Conservation (phyloP, 1,140 invertebrate species). For the Drosophila kepulauana region DNA sequence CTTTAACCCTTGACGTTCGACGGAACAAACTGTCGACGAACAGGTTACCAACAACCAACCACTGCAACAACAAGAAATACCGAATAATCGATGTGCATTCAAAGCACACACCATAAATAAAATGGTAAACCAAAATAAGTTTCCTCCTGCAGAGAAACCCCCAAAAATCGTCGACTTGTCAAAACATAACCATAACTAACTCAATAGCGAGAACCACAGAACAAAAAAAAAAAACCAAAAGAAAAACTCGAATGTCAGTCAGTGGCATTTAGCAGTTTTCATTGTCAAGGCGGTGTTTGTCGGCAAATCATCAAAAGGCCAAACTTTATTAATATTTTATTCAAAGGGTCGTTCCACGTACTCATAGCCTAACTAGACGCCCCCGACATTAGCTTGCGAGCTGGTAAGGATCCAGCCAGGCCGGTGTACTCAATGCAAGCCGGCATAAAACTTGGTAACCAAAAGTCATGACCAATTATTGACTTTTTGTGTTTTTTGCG, state of each 20-base stretch:
- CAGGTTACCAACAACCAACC: conserved; percentile 43
- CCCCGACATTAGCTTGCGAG: too few species aligned
- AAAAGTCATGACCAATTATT: conserved; percentile 82
- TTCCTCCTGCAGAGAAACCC: conserved; percentile 3
- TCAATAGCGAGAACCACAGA: conserved; percentile 45
- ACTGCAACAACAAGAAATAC: conserved; percentile 44
- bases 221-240: conserved; percentile 11
- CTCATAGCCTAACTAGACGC: conserved; percentile 8
- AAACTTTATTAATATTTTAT: conserved; percentile 77
- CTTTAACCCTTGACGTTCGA: conserved; percentile 64
- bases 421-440: neutral
- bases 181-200: conserved; percentile 51
- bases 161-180: conserved; percentile 41
- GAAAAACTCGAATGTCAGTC: conserved; percentile 55
- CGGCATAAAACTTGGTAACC: conserved; percentile 63
- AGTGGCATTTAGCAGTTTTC: conserved; percentile 75
- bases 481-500: conserved; percentile 53
- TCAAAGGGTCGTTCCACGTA: conserved; percentile 40
- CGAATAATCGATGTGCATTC: conserved; percentile 62
- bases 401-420: neutral
- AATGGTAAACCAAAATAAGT: conserved; percentile 30
- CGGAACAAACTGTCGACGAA: conserved; percentile 26
- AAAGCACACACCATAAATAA: conserved; percentile 75
- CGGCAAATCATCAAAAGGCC: conserved; percentile 73
- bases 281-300: conserved; percentile 75